Conservation (phyloP, 2,797 vertebrate species). For the Sebastes variabilis region DNA sequence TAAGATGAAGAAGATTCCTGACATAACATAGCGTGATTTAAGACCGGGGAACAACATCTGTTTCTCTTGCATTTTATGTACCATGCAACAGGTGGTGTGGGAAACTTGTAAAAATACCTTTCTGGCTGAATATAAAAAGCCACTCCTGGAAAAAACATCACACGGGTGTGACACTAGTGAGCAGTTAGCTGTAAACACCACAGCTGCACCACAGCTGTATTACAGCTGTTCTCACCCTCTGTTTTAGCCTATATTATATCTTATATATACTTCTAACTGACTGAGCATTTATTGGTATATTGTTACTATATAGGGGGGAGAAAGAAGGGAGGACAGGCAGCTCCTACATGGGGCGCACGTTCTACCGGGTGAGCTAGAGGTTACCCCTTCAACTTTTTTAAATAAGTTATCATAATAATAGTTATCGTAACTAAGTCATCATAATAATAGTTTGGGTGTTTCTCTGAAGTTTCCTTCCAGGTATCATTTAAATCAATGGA, state of each 20-base stretch:
- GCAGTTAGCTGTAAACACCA: neutral
- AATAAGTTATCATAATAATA: neutral
- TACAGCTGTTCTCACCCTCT: neutral
- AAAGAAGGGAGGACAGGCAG: rapidly evolving
- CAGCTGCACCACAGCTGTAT: neutral
- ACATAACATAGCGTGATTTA: neutral
- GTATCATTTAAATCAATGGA: neutral
- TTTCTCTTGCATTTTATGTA: neutral
- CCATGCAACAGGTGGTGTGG: neutral
- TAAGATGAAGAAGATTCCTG: neutral
- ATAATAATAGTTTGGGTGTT: neutral
- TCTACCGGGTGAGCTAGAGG: no score
- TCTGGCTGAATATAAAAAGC: slow-evolving; percentile 9
- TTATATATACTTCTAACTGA: neutral
- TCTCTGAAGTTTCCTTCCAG: neutral
- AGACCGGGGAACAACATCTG: slow-evolving; percentile 6
- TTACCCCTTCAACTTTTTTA: neutral
- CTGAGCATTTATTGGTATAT: neutral
- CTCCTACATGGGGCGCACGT: no score
- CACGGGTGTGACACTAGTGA: neutral
- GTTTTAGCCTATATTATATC: neutral
- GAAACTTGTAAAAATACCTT: slow-evolving; percentile 52
- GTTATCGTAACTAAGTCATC: neutral
- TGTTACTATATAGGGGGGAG: neutral
- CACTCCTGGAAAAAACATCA: neutral